Conservation (phyloP, 2,797 vertebrate species). For the Argya squamiceps region DNA sequence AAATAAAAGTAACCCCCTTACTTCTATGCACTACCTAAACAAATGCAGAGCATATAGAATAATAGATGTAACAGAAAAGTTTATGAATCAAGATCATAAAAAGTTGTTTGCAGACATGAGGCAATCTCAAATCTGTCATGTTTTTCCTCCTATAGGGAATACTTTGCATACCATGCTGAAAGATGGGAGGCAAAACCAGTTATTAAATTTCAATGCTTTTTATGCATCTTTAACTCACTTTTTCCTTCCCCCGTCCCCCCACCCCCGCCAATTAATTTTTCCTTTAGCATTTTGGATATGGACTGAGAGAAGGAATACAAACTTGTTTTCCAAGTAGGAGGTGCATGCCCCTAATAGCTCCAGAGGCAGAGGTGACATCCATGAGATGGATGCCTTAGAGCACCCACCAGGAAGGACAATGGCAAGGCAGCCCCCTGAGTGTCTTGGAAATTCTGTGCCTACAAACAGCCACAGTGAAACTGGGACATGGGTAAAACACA, state of each 20-base stretch:
- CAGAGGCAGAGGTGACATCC: neutral
- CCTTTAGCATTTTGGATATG: neutral
- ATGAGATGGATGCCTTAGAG: neutral
- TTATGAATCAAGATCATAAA: neutral
- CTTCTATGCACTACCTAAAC: neutral
- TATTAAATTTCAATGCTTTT: neutral
- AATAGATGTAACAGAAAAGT: neutral
- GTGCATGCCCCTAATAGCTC: neutral
- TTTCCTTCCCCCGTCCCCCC: neutral
- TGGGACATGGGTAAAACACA: neutral
- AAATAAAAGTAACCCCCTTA: neutral
- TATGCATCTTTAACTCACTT: neutral
- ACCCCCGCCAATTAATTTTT: neutral
- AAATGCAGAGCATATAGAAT: neutral
- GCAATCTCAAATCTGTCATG: neutral
- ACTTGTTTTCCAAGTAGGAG: neutral
- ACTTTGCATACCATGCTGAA: neutral
- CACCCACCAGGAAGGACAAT: rapidly evolving
- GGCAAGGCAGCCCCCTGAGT: neutral
- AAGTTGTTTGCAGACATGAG: neutral
- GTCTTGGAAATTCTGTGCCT: neutral
- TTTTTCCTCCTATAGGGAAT: neutral
- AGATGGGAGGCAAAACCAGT: neutral
- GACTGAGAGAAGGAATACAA: neutral
- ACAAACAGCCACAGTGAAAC: neutral